phyloP scores from a whole-genome alignment of 2,113 vertebrate genomes.

The Brachionichthys hirsutus region DNA sequence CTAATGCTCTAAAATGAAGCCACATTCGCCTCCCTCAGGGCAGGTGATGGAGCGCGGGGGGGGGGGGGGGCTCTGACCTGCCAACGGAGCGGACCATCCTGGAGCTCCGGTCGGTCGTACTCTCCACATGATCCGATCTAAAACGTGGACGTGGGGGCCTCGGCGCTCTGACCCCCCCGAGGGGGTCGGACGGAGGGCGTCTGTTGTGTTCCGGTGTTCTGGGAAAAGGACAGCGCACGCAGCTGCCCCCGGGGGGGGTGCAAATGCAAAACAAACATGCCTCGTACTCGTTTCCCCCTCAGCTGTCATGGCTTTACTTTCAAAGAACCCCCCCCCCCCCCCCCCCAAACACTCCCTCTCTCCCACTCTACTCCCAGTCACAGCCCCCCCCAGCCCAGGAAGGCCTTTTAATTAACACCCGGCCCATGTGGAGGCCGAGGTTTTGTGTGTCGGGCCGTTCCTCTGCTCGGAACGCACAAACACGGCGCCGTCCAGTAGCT shows the following conservation, averaged over 20 bases:
- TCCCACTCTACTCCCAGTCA: conserved; percentile 16
- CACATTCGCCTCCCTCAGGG: conserved; percentile 56
- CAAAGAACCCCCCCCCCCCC: conserved; percentile 56
- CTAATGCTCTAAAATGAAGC: conserved; percentile 67
- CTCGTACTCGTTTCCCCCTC: conserved; percentile 79
- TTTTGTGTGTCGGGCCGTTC: conserved; percentile 67
- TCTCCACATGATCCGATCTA: too few relatives aligned
- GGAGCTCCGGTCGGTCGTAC: conserved; percentile 39
- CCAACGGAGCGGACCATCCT: conserved; percentile 44
- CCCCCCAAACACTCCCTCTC: not conserved
- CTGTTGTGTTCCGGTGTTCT: conserved; percentile 75
- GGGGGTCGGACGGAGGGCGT: conserved; percentile 58
- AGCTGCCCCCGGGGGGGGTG: conserved; percentile 76
- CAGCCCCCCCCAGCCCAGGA: conserved; percentile 47
- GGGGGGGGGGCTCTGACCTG: conserved; percentile 38
- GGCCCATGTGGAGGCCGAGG: conserved; percentile 65
- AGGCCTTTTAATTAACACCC: conserved; percentile 76
- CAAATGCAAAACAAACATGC: conserved; percentile 85
- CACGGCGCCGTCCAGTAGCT: conserved; percentile 31
- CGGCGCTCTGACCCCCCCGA: conserved; percentile 41
- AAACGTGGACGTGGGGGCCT: conserved; percentile 48
- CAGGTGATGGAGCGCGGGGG: conserved; percentile 35
- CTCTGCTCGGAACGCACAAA: conserved; percentile 27
- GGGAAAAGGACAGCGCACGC: conserved; percentile 80
- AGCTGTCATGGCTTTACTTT: conserved; percentile 83